Evolutionary conservation across 2,888 invertebrate genomes (phyloP).

Genomic region (Cabera pusaria): DNA sequence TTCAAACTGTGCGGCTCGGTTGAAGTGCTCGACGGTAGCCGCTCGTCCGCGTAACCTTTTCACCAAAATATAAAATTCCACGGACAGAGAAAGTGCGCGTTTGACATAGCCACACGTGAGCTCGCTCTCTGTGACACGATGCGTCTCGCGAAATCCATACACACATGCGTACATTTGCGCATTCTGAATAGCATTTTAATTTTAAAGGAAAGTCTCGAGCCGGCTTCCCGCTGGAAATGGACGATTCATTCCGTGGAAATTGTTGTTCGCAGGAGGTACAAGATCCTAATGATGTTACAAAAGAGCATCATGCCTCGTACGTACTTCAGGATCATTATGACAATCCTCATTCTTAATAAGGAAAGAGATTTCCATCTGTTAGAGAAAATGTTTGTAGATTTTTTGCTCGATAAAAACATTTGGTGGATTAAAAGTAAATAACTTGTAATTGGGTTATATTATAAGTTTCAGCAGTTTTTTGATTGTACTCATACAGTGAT

Average conservation of each 20-base stretch:
- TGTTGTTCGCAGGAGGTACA: neutral
- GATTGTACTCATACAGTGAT: neutral
- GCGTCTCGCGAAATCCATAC: constrained; percentile 41
- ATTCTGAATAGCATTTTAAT: constrained; percentile 20
- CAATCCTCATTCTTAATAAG: too few relatives aligned
- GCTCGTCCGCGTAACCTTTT: constrained; percentile 14
- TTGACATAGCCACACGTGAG: constrained; percentile 53
- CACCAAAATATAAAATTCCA: constrained; percentile 37
- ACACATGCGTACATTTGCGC: constrained; percentile 37
- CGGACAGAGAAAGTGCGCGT: constrained; percentile 55
- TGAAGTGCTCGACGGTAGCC: too few relatives aligned
- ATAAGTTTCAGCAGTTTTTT: neutral
- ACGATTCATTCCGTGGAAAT: constrained; percentile 7
- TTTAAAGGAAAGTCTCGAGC: constrained; percentile 14
- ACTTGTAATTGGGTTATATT: neutral
- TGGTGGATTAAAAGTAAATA: too few relatives aligned
- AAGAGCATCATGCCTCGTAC: neutral
- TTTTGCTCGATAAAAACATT: too few relatives aligned
- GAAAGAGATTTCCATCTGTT: too few relatives aligned
- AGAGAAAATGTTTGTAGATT: too few relatives aligned
- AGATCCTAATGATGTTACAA: constrained; percentile 1
- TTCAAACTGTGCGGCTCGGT: constrained; percentile 23
- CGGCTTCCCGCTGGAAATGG: constrained; percentile 6
- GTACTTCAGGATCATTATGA: neutral
- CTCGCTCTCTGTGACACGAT: constrained; percentile 39